Conservation (phyloP, 2,797 vertebrate species). For the Brachymystax lenok region DNA sequence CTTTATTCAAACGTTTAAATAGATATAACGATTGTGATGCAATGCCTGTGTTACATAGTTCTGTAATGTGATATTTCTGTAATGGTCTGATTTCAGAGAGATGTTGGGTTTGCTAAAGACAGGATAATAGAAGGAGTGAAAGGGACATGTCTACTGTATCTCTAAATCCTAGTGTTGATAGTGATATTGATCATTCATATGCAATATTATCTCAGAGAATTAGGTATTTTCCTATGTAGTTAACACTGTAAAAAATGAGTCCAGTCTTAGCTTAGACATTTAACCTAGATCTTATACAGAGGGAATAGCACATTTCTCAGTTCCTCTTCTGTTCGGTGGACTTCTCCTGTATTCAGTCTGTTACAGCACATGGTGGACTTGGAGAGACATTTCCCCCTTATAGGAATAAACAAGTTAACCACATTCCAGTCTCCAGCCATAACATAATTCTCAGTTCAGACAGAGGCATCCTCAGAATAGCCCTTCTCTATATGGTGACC, state of each 20-base stretch:
- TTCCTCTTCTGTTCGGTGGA: neutral
- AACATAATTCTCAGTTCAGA: neutral
- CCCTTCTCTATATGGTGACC: constrained; percentile 46
- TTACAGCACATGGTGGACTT: neutral
- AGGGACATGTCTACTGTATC: neutral
- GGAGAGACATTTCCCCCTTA: neutral
- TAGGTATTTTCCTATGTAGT: neutral
- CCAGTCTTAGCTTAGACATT: neutral
- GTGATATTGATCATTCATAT: neutral
- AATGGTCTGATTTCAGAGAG: neutral
- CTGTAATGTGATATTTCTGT: neutral
- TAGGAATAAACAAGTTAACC: constrained; percentile 11
- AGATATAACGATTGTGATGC: neutral
- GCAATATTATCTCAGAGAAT: neutral
- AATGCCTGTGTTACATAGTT: neutral
- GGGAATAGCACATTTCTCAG: neutral
- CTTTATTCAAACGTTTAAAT: neutral
- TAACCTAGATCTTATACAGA: neutral
- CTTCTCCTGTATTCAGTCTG: neutral
- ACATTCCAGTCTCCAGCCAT: constrained; percentile 4
- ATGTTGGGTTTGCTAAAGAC: neutral
- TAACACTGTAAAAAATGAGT: neutral
- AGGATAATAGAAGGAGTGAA: neutral
- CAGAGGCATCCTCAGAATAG: neutral
- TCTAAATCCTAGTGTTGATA: no score